A percentile compares a stretch with the other conserved stretches of the same genome.
phyloP scores from a whole-genome alignment of 2,113 vertebrate genomes.

The Pyxicephalus adspersus region DNA sequence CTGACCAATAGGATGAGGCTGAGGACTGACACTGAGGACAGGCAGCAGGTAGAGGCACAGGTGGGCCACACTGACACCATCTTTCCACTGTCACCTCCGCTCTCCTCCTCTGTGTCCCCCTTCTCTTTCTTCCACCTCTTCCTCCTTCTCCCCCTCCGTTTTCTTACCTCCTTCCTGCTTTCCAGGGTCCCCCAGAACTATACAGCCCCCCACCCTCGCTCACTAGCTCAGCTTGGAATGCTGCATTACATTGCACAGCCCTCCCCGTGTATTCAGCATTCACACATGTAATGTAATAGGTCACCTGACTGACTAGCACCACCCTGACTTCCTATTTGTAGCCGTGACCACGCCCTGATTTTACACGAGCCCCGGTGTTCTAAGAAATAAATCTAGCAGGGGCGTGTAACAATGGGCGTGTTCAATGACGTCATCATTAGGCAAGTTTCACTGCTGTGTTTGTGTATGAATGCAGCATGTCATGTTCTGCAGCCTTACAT shows the following conservation, averaged over 20 bases:
- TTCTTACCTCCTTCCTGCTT: slow-evolving; percentile 14
- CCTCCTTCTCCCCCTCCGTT: slow-evolving; percentile 13
- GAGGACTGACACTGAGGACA: background rate
- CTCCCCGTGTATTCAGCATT: background rate
- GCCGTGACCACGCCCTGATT: too few species aligned
- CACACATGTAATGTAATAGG: background rate
- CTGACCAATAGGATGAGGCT: slow-evolving; percentile 2
- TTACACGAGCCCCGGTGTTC: too few species aligned
- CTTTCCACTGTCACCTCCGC: background rate
- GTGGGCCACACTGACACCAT: background rate
- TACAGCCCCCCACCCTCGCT: background rate
- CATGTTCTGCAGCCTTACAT: too few species aligned
- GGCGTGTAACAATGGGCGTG: too few species aligned
- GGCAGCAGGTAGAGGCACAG: background rate
- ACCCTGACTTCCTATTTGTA: too few species aligned
- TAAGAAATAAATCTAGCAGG: too few species aligned
- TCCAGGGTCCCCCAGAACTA: background rate
- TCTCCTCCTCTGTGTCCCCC: background rate
- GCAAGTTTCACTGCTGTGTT: too few species aligned
- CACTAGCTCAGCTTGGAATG: background rate
- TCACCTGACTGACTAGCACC: too few species aligned
- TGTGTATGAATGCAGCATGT: too few species aligned
- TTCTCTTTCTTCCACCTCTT: slow-evolving; percentile 12
- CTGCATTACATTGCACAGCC: background rate
- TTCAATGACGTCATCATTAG: too few species aligned